phyloP scores from a whole-genome alignment of 2,113 vertebrate genomes.

The Neodon shergylaensis region DNA sequence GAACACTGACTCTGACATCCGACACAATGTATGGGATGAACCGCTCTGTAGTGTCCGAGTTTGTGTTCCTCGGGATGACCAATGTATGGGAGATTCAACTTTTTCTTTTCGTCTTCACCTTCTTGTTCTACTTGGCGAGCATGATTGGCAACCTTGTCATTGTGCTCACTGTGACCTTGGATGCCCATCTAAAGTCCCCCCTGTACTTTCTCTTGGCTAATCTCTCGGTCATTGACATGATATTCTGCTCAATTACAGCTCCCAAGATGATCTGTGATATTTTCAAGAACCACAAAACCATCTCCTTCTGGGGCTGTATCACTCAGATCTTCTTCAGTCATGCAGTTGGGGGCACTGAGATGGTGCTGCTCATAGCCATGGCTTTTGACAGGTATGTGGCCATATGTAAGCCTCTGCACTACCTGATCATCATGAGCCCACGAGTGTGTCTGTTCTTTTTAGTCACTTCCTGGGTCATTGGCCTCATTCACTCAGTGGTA shows the following conservation, averaged over 20 bases:
- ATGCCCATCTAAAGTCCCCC: conserved; percentile 44
- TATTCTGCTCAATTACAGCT: conserved; percentile 59
- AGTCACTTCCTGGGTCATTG: conserved; percentile 60
- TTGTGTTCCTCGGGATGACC: conserved; percentile 66
- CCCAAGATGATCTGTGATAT: conserved; percentile 70
- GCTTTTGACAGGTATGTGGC: conserved; percentile 72
- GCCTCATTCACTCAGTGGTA: conserved; percentile 53
- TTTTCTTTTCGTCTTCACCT: conserved; percentile 53
- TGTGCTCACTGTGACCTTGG: conserved; percentile 62
- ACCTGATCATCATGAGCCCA: conserved; percentile 64
- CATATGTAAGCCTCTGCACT: conserved; percentile 68
- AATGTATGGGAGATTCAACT: conserved; percentile 53
- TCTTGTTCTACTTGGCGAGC: conserved; percentile 52
- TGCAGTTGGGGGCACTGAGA: conserved; percentile 62
- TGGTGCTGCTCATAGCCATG: conserved; percentile 70
- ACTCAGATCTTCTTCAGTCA: conserved; percentile 68
- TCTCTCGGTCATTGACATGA: conserved; percentile 62
- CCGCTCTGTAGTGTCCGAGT: conserved; percentile 52
- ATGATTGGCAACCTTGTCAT: conserved; percentile 63
- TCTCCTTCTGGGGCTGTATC: conserved; percentile 65
- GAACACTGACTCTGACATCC: background rate
- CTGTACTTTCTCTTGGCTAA: conserved; percentile 72
- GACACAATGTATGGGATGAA: conserved; percentile 31
- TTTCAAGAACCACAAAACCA: conserved; percentile 59
- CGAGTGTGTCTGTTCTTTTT: conserved; percentile 41